Percentiles rank a stretch among this genome's conserved stretches.
phyloP scores from a whole-genome alignment of 1,140 invertebrate genomes.

The Brachystomella parvula region DNA sequence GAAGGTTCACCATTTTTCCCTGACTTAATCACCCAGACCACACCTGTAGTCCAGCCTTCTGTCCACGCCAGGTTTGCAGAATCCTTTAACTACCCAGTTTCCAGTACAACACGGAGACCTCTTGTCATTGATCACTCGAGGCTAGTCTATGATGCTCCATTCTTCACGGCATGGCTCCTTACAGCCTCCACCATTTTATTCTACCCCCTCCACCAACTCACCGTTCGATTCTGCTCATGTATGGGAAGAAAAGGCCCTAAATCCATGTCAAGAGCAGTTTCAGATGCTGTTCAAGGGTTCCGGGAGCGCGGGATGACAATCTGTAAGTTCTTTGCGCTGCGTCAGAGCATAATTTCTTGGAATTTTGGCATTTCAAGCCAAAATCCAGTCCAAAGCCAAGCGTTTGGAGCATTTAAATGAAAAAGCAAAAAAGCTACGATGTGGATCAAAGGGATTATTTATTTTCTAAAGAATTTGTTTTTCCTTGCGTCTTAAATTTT shows the following conservation, averaged over 20 bases:
- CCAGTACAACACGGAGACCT: neutral
- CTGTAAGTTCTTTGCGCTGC: too few species aligned
- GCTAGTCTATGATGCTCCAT: slow-evolving; percentile 69
- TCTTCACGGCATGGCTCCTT: slow-evolving; percentile 90
- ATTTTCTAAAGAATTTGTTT: too few species aligned
- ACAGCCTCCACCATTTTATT: slow-evolving; percentile 87
- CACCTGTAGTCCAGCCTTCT: neutral
- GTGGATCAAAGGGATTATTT: too few species aligned
- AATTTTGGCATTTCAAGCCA: too few species aligned
- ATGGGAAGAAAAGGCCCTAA: slow-evolving; percentile 46
- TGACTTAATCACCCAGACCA: slow-evolving; percentile 11
- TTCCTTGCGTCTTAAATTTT: too few species aligned
- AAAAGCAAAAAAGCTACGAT: too few species aligned
- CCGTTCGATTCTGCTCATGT: slow-evolving; percentile 50
- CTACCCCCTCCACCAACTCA: slow-evolving; percentile 74
- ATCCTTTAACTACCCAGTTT: neutral
- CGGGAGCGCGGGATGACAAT: slow-evolving; percentile 77
- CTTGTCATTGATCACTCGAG: neutral
- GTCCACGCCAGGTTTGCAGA: neutral
- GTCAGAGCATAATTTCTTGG: too few species aligned
- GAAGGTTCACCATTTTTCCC: slow-evolving; percentile 4
- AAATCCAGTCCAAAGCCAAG: too few species aligned
- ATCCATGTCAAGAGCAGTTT: slow-evolving; percentile 59
- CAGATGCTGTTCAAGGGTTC: slow-evolving; percentile 72
- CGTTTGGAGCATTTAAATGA: too few species aligned